Percentiles rank a stretch among this genome's conserved stretches.
These are phyloP conservation scores for Sula dactylatra DNA, from an alignment of 2,113 vertebrate genomes.

Conservation along the genomic window DNA sequence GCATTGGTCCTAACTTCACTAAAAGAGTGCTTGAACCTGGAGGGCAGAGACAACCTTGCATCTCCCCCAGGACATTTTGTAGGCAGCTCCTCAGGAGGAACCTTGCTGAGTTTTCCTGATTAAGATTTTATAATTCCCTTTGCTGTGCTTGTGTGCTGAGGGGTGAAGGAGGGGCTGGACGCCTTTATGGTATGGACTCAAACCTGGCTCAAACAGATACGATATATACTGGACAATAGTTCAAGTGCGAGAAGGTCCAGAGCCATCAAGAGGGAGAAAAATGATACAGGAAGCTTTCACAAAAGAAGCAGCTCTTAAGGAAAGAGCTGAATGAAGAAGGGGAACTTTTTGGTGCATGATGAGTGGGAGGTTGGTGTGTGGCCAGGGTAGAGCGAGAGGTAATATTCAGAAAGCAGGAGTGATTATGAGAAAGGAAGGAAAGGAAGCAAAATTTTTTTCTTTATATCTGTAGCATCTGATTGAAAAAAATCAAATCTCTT, in stretches of 20 bases:
- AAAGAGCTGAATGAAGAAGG: neutral
- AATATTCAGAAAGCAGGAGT: neutral
- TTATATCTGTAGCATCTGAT: neutral
- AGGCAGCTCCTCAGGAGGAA: neutral
- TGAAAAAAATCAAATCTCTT: neutral
- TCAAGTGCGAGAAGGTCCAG: neutral
- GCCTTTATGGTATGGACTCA: neutral
- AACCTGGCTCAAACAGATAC: neutral
- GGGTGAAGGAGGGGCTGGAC: neutral
- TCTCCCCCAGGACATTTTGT: neutral
- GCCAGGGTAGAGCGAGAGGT: neutral
- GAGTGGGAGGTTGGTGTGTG: neutral
- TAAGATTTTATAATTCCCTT: slow-evolving; percentile 15
- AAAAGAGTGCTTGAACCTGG: neutral
- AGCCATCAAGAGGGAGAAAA: slow-evolving; percentile 10
- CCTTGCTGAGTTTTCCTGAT: slow-evolving; percentile 16
- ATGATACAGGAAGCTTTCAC: slow-evolving; percentile 1
- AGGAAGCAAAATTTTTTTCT: neutral
- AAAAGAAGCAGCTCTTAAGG: slow-evolving; percentile 19
- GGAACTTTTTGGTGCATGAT: neutral
- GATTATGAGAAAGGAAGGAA: neutral
- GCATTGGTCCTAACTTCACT: neutral
- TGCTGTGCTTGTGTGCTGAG: neutral
- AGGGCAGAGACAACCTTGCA: neutral
- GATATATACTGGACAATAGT: neutral